These are phyloP conservation scores for Hydropsyche betteni DNA, from an alignment of 2,888 invertebrate genomes.

Conservation along the genomic window DNA sequence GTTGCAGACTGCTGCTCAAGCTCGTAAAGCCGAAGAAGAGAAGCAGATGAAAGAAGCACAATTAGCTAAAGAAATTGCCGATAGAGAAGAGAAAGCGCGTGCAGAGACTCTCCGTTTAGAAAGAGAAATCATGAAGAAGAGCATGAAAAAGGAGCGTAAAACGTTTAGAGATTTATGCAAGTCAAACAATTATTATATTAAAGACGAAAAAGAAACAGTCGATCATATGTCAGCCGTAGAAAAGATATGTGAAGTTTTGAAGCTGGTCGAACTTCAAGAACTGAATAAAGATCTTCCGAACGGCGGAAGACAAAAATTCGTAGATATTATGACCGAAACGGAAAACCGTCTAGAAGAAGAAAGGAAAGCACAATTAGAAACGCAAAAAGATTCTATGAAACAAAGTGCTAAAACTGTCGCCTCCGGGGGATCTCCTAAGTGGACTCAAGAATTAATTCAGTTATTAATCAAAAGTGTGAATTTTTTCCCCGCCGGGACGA, in stretches of 20 bases:
- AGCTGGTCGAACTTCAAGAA: constrained; percentile 75
- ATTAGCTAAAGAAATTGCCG: constrained; percentile 78
- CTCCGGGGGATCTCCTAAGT: constrained; percentile 68
- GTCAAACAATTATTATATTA: constrained; percentile 81
- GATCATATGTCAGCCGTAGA: constrained; percentile 91
- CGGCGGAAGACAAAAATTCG: constrained; percentile 73
- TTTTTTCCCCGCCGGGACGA: constrained; percentile 96
- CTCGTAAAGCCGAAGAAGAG: constrained; percentile 85
- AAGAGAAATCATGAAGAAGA: constrained; percentile 84
- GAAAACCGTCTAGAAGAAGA: constrained; percentile 83
- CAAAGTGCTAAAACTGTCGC: constrained; percentile 59
- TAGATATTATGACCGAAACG: constrained; percentile 73
- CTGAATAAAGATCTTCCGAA: constrained; percentile 73
- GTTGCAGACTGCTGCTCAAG: constrained; percentile 77
- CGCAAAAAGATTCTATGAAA: constrained; percentile 50
- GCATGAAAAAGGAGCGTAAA: constrained; percentile 88
- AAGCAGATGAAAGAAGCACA: constrained; percentile 77
- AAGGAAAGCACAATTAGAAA: constrained; percentile 68
- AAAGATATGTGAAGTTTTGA: constrained; percentile 85
- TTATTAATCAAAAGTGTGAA: constrained; percentile 96
- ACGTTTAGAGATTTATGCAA: constrained; percentile 80
- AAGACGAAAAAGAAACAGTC: constrained; percentile 76
- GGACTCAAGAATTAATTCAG: constrained; percentile 88
- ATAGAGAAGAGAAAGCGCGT: constrained; percentile 83
- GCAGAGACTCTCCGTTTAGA: constrained; percentile 86